Percentiles rank a stretch among this genome's conserved stretches.
Conservation (phyloP, 1,140 invertebrate genomes). For the Fopius arisanus region DNA sequence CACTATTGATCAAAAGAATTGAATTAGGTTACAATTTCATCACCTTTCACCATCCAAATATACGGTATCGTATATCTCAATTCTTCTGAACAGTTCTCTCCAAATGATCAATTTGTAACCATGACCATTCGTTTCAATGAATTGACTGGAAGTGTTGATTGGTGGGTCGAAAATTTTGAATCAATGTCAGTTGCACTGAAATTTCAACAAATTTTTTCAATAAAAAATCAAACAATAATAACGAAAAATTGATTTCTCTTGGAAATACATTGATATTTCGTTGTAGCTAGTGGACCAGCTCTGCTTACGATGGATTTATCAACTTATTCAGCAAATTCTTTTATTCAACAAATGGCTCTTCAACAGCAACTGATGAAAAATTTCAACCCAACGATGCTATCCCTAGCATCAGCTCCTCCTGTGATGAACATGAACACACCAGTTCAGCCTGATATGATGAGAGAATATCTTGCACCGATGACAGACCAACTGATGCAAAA, state of each 20-base stretch:
- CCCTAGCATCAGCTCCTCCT: background rate
- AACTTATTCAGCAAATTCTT: background rate
- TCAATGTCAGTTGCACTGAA: too few species aligned
- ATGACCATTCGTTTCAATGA: too few species aligned
- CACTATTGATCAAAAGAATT: constrained; percentile 86
- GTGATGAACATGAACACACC: too few species aligned
- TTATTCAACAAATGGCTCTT: background rate
- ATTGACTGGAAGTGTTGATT: too few species aligned
- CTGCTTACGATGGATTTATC: background rate
- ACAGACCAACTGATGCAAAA: background rate
- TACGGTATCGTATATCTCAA: too few species aligned
- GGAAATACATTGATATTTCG: background rate
- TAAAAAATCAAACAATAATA: too few species aligned
- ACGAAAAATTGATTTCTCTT: background rate
- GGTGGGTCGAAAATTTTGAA: too few species aligned
- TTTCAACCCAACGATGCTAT: background rate
- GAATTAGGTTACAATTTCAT: constrained; percentile 96
- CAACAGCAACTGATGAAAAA: background rate
- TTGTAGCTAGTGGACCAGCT: background rate
- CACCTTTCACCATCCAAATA: constrained; percentile 94
- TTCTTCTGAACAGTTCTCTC: too few species aligned
- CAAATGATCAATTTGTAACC: too few species aligned
- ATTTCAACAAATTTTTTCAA: too few species aligned
- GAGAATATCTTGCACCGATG: too few species aligned
- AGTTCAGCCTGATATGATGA: too few species aligned